Base-by-base conservation (phyloP, 2,888 invertebrate species). In the Neoitamus cyanurus region DNA sequence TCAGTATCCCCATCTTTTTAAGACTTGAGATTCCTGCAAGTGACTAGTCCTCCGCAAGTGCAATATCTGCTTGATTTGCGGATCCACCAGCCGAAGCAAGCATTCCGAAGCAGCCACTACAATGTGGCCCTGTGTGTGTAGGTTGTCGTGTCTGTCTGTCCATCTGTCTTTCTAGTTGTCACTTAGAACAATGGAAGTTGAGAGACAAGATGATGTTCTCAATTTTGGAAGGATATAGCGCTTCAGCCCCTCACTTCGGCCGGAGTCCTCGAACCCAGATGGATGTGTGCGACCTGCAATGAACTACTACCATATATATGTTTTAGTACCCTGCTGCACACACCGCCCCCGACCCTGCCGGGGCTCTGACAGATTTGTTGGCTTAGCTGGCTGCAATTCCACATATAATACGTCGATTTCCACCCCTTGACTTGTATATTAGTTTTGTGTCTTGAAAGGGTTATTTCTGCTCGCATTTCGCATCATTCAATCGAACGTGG, bases 201-300 rank as follows among this genome's bases (percentile, higher is more conserved):
- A 84, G 77, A 86, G 86, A 86, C 86, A 86, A 86, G 86, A 86
- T 85, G 86, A 86, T 86, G 85, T 85, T 85, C 86, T 86, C 85
- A 85, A 85, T 85, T 85, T 86, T 82, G 85, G 73, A 84, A 84
- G 84, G 84, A 84, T 68, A 77, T 46, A 37, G 30, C 46, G 20
- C 15, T 83, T n/a, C 42, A 15, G 11, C 34, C 80, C 15, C 75
- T 72, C 2, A 31, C 11, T 28, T 4, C 6, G 6, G 4, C 31
- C 9, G 7, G 34, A 58, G 9, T 9, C 28, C 68, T 69, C 68
- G 69, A 69, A 69, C 15, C 9, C 6, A 69, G 82, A 68, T 69
- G 69, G 36, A 69, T 68, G 37, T 28, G n/a, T 37, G 20, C 36
- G 69, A 82, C 82, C 69, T 82, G 69, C 82, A 69, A 7, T 7